Base-by-base conservation (phyloP, 2,888 invertebrate species). In the Scaptomyza polygonia region DNA sequence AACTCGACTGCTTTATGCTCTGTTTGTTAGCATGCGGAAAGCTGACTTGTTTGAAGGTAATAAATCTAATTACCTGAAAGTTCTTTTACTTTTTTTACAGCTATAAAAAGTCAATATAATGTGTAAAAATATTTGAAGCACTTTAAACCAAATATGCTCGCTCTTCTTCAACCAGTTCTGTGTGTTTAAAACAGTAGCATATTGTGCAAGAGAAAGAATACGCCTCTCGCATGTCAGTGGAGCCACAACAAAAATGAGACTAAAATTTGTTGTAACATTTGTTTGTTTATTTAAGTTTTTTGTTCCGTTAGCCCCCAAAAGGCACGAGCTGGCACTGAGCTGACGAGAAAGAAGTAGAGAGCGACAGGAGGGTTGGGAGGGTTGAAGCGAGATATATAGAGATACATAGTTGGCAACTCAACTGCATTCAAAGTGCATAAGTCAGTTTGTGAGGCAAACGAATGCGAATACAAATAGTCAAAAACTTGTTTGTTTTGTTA, bases 341-440 rank as follows among this genome's bases (percentile, higher is more conserved):
- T 42, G 27, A 14, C 30, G 40, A 11, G 14, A 27, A 21, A 18
- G 30, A 40, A 14, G 9, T 12, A 18, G 11, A 25, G 25, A 18
- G 30, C 30, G 25, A 3, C 36, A 7, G 6, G 16, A 14, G 18
- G 5, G 14, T 3, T 14, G 25, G 25, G 32, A 14, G 30, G 16
- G 34, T 16, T 42, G 14, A 11, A 21, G 34, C 5, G 14, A 53
- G 43, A 54, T 27, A 55, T 32, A 44, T 21, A 47, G 57, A 55
- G 51, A 58, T 42, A 56, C 56, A 58, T 63, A 67, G 77, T 81
- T 80, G 74, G 78, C 69, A 78, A 84, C 82, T 69, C 76, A 72
- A 75, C 79, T 85, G 78, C 84, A 84, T 71, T 73, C 73, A 73
- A 70, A 85, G 70, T 85, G 82, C 85, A 83, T 80, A 79, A 86